Conservation (phyloP, 2,888 invertebrate species). For the Rugalucina vietnamica region DNA sequence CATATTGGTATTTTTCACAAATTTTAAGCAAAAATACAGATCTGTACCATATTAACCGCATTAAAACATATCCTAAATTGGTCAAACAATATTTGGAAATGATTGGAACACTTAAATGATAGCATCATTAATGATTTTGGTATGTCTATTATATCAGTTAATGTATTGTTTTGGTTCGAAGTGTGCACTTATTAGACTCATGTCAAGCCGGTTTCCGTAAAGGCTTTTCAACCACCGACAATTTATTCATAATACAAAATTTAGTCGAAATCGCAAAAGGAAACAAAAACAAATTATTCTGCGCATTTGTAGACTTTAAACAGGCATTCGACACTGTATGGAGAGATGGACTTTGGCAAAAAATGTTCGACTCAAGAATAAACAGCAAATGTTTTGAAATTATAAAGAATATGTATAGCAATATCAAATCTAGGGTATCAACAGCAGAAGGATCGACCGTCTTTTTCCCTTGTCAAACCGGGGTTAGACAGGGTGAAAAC, state of each 20-base stretch:
- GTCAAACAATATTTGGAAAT: no score
- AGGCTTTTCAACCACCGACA: background rate
- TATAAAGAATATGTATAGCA: slow-evolving; percentile 27
- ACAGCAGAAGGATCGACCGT: background rate
- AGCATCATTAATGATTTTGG: no score
- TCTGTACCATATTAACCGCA: no score
- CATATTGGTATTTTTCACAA: no score
- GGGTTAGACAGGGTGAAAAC: background rate
- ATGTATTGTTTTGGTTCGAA: no score
- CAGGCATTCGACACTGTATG: slow-evolving; percentile 33
- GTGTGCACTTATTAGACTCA: no score
- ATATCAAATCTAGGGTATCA: slow-evolving; percentile 29
- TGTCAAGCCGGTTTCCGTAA: background rate
- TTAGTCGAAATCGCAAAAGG: slow-evolving; percentile 14
- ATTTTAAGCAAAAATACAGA: no score
- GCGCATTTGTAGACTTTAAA: slow-evolving; percentile 29
- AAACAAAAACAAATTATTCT: slow-evolving; percentile 25
- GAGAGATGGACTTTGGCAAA: slow-evolving; percentile 24
- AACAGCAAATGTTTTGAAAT: slow-evolving; percentile 30
- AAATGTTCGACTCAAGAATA: background rate
- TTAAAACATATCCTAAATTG: no score
- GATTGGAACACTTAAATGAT: no score
- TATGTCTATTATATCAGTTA: no score
- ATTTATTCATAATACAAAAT: slow-evolving; percentile 1
- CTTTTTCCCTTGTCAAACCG: background rate